Conservation (phyloP, 2,797 vertebrate species). For the Spinibarbus caldwelli region DNA sequence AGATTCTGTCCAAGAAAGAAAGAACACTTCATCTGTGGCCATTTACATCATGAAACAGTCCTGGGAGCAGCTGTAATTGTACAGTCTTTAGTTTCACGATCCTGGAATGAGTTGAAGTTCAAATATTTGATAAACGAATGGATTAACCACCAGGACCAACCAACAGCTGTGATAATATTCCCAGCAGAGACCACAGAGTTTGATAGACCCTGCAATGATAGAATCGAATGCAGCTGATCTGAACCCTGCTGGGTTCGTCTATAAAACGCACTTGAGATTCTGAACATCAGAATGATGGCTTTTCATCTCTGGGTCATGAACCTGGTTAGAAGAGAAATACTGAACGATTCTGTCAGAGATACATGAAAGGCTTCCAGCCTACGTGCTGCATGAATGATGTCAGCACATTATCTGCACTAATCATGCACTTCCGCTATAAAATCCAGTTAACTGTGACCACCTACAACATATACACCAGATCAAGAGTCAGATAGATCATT, state of each 20-base stretch:
- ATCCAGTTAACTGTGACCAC: not conserved
- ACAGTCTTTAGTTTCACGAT: not conserved
- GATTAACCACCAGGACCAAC: not conserved
- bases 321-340: not conserved
- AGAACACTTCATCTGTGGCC: not conserved
- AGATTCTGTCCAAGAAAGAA: not conserved
- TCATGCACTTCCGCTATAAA: not conserved
- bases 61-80: too few relatives aligned
- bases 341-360: not conserved
- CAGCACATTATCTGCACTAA: conserved; percentile 4
- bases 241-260: not conserved
- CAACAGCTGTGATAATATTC: not conserved
- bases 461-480: not conserved
- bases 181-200: not conserved
- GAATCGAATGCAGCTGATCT: not conserved
- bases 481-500: not conserved
- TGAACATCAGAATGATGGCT: not conserved
- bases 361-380: conserved; percentile 8
- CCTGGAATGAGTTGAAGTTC: not conserved
- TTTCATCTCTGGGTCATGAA: not conserved
- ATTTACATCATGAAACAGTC: not conserved
- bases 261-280: not conserved
- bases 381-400: not conserved
- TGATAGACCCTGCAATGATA: not conserved
- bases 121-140: conserved; percentile 1